phyloP scores from a whole-genome alignment of 2,113 vertebrate genomes.

The Nothocercus julius region DNA sequence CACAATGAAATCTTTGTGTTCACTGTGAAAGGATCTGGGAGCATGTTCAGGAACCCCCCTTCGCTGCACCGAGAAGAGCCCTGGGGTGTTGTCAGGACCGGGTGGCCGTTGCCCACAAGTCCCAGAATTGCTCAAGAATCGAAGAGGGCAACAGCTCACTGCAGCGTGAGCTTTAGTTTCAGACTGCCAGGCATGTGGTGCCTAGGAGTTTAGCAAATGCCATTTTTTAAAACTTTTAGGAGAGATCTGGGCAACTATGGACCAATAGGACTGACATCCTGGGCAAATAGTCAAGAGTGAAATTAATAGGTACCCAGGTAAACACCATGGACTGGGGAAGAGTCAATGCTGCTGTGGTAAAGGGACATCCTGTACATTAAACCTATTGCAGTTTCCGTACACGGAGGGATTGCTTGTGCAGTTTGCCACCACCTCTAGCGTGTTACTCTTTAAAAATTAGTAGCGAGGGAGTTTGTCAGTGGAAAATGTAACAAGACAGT shows the following conservation, averaged over 20 bases:
- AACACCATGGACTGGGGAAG: not conserved
- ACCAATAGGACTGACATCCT: too few relatives aligned
- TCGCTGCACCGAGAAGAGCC: not conserved
- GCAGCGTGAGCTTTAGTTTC: too few relatives aligned
- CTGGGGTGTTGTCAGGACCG: not conserved
- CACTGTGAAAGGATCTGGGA: not conserved
- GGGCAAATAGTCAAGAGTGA: not conserved
- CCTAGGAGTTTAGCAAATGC: not conserved
- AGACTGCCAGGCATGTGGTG: not conserved
- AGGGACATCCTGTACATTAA: not conserved
- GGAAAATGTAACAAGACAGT: not conserved
- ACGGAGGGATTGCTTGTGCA: not conserved
- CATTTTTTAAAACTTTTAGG: not conserved
- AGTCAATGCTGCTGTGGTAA: not conserved
- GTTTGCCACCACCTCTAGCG: not conserved
- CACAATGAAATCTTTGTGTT: not conserved
- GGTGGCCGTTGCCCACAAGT: too few relatives aligned
- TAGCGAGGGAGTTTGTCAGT: not conserved
- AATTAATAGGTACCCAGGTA: not conserved
- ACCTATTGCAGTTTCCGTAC: not conserved
- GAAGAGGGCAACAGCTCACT: too few relatives aligned
- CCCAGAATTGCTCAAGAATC: too few relatives aligned
- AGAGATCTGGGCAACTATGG: not conserved
- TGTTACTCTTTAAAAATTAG: not conserved
- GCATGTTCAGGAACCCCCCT: not conserved